phyloP scores from a whole-genome alignment of 2,797 vertebrate species.

The Leptodactylus fallax region DNA sequence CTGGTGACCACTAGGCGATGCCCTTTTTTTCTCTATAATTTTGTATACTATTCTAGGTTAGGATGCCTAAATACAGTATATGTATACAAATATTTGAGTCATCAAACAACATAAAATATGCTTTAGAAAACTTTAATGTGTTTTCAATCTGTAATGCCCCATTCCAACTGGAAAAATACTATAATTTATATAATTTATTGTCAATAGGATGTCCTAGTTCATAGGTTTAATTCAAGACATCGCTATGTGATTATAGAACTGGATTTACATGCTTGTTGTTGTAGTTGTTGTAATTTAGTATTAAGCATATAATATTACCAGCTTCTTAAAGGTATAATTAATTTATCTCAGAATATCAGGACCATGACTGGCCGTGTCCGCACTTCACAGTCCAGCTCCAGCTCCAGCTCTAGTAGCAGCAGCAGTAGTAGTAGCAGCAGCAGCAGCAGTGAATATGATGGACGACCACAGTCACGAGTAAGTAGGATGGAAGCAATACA shows the following conservation, averaged over 20 bases:
- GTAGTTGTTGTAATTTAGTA: not conserved
- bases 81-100: not conserved
- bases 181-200: not conserved
- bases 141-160: not conserved
- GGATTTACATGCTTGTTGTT: not conserved
- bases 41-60: not conserved
- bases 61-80: not conserved
- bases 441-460: conserved; percentile 68
- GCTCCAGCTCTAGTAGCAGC: not conserved
- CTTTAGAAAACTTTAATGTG: not conserved
- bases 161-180: not conserved
- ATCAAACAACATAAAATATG: not conserved
- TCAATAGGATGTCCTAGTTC: not conserved
- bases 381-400: not conserved
- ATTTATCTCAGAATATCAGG: not conserved
- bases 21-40: not conserved
- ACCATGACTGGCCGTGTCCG: not conserved
- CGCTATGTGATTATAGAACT: too few species aligned
- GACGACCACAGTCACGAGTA: conserved; percentile 15
- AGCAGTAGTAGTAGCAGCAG: conserved; percentile 31
- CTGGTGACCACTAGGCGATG: not conserved
- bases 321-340: not conserved
- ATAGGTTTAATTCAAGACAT: too few species aligned
- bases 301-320: not conserved
- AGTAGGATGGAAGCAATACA: not conserved